Base-by-base conservation (phyloP, 2,888 invertebrate species). In the Meiosimyza platycephala region DNA sequence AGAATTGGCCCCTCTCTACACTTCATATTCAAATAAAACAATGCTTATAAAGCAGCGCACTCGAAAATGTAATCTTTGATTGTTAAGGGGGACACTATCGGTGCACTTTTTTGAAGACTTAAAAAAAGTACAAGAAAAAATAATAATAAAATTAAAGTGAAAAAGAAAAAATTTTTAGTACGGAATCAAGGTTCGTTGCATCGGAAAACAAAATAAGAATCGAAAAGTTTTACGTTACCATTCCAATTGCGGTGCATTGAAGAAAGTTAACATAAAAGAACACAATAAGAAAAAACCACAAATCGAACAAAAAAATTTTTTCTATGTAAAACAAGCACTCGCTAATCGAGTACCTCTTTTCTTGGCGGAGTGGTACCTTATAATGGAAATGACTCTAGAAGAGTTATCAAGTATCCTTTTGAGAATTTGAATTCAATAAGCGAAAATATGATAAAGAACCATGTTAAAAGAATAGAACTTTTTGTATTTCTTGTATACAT, bases 171-270 rank as follows among this genome's bases (percentile, higher is more conserved):
- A 57, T 3, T 22, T 1, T 6, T 57, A 28, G 11, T 57, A n/a
- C 60, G 69, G 60, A 69, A 60, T 60, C 60, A 62, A 69, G 69
- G 51, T 60, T 52, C 69, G 60, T 69, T 69, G 60, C 69, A 69
- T 60, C 33, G 16, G 52, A 28, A 9, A 33, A n/a, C n/a, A n/a
- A 2, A 57, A 47, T 16, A 28, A 15, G 7, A n/a, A 22, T 15
- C 5, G 6, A 60, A 40, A 40, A 40, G 9, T 6, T 40, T 40
- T 9, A 40, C 40, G 7, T 40, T 40, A 40, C 22, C 22, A 22
- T 22, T 22, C 22, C 28, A 28, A 28, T 28, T 2, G 40, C 40
- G 40, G 6, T 40, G 40, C 40, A 40, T 40, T 40, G 40, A 40
- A 40, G 40, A 40, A 40, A 40, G 40, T 40, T 9, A 40, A 40